Percentiles rank a stretch among this genome's conserved stretches.
Evolutionary conservation across 2,888 invertebrate species (phyloP).

Genomic region (Amblyjoppa fuscipennis): DNA sequence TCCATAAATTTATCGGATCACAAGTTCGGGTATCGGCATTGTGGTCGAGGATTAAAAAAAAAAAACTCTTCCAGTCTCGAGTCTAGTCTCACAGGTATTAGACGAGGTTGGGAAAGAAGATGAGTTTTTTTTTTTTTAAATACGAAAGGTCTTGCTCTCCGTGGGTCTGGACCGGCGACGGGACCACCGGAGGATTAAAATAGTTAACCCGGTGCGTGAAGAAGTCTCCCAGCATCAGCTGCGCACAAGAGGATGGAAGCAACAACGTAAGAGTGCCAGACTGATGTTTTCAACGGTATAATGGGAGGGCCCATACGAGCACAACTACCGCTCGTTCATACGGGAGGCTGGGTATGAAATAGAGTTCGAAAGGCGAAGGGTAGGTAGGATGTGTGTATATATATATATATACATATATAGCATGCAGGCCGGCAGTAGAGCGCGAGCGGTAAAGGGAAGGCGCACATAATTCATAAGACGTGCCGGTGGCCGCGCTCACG

Average conservation of each 20-base stretch:
- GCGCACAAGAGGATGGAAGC: slow-evolving; percentile 4
- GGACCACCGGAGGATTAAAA: slow-evolving; percentile 68
- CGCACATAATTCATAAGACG: slow-evolving; percentile 44
- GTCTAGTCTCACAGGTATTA: slow-evolving; percentile 14
- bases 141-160: slow-evolving; percentile 37
- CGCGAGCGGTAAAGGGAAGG: slow-evolving; percentile 41
- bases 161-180: slow-evolving; percentile 14
- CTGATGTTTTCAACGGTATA: slow-evolving; percentile 46
- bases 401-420: slow-evolving; percentile 15
- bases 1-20: slow-evolving; percentile 41
- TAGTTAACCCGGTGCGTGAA: slow-evolving; percentile 41
- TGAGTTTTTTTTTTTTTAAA: slow-evolving; percentile 14
- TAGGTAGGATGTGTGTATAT: neutral
- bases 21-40: slow-evolving; percentile 3
- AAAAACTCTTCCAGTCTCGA: neutral
- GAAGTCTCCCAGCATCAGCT: slow-evolving; percentile 14
- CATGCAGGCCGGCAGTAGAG: neutral
- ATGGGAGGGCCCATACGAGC: slow-evolving; percentile 31
- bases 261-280: slow-evolving; percentile 18
- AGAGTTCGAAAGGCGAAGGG: slow-evolving; percentile 32
- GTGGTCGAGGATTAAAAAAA: slow-evolving; percentile 16
- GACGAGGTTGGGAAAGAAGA: slow-evolving; percentile 55
- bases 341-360: slow-evolving; percentile 17
- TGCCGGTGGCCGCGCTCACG: slow-evolving; percentile 40
- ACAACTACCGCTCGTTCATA: slow-evolving; percentile 37